These are phyloP conservation scores for Scaptomyza cyrtandrae DNA, from an alignment of 2,888 invertebrate genomes.

Conservation along the genomic window DNA sequence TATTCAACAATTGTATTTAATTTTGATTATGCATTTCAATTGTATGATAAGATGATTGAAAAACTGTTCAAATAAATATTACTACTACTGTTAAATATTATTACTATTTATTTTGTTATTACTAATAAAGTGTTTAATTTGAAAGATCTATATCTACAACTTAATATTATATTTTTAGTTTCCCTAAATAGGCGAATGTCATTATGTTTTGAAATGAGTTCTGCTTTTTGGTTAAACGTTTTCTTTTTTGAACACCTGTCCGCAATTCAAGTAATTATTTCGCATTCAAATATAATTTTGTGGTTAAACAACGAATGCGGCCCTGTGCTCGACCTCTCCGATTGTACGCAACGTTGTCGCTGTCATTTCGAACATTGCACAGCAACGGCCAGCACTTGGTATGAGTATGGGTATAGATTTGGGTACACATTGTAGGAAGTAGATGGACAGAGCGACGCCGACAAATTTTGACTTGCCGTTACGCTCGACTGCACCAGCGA, in stretches of 20 bases:
- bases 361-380: slow-evolving; percentile 35
- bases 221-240: neutral
- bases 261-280: neutral
- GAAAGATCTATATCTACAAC: no score
- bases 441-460: slow-evolving; percentile 53
- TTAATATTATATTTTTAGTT: no score
- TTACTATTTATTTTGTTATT: no score
- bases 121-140: no score
- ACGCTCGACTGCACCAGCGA: slow-evolving; percentile 59
- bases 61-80: no score
- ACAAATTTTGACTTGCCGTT: slow-evolving; percentile 71
- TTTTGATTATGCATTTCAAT: no score
- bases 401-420: slow-evolving; percentile 14
- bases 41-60: no score
- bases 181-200: no score
- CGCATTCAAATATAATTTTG: neutral
- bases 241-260: neutral
- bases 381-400: neutral
- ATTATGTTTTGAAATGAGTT: no score
- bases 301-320: slow-evolving; percentile 3
- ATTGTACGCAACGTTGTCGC: slow-evolving; percentile 37
- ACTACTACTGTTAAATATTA: no score
- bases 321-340: slow-evolving; percentile 47
- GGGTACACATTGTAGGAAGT: slow-evolving; percentile 34
- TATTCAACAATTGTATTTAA: no score